Evolutionary conservation across 2,797 vertebrate species (phyloP).

Genomic region (Sebastes matsubarae): DNA sequence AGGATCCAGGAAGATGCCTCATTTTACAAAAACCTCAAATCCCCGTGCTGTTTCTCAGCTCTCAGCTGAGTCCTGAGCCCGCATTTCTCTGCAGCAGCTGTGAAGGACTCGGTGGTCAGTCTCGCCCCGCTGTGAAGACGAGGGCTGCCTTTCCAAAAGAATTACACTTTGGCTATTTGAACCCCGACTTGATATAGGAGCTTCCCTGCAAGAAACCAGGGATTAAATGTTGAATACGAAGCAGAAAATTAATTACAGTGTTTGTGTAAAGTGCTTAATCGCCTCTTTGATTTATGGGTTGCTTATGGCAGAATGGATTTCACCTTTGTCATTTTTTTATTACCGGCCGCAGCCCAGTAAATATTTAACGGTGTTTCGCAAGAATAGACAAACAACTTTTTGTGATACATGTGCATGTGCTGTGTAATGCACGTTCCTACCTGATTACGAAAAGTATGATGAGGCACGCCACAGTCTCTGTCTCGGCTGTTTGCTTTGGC

Average conservation of each 20-base stretch:
- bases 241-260: slow-evolving; percentile 25
- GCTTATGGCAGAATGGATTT: slow-evolving; percentile 4
- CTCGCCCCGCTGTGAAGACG: background rate
- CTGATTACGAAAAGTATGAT: slow-evolving; percentile 10
- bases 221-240: slow-evolving; percentile 34
- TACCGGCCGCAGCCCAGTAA: background rate
- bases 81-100: no score
- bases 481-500: slow-evolving; percentile 23
- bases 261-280: slow-evolving; percentile 39
- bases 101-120: slow-evolving; percentile 6
- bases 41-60: slow-evolving; percentile 22
- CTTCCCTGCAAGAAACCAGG: slow-evolving; percentile 11
- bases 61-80: slow-evolving; percentile 40
- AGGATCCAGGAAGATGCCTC: slow-evolving; percentile 36
- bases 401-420: background rate
- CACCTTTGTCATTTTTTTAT: background rate
- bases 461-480: slow-evolving; percentile 1
- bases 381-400: background rate
- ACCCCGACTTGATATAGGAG: slow-evolving; percentile 12
- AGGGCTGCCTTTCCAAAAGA: background rate
- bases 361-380: slow-evolving; percentile 31
- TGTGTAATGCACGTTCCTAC: background rate
- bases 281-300: slow-evolving; percentile 27
- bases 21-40: slow-evolving; percentile 45
- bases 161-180: background rate